phyloP scores from a whole-genome alignment of 37 sponge, comb jelly and placozoan genomes.

The Crambe crambe region DNA sequence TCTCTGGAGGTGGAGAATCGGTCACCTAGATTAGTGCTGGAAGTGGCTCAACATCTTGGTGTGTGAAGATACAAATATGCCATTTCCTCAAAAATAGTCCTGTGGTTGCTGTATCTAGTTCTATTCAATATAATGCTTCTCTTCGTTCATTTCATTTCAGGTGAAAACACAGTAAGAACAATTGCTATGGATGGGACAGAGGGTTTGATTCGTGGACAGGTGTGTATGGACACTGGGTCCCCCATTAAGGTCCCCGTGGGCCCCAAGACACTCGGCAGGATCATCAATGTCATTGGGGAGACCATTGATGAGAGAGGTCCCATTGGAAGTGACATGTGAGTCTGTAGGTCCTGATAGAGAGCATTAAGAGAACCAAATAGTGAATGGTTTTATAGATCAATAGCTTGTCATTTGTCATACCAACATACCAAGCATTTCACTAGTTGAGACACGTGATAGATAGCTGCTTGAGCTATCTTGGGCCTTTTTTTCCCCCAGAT shows the following conservation, averaged over 20 bases:
- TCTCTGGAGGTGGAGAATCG: conserved; percentile 90
- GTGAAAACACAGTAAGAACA: conserved; percentile 96
- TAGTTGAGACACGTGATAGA: too few species aligned
- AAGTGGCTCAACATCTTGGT: conserved; percentile 99
- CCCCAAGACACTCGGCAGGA: conserved; percentile 96
- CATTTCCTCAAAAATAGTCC: too few species aligned
- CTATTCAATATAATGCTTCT: too few species aligned
- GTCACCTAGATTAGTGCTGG: conserved; percentile 80
- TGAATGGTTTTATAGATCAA: background rate
- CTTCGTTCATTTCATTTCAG: conserved; percentile 35
- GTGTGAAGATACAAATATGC: too few species aligned
- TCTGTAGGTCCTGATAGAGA: background rate
- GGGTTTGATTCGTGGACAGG: conserved; percentile 92
- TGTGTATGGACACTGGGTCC: conserved; percentile 78
- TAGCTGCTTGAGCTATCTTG: too few species aligned
- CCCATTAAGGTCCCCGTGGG: conserved; percentile 97
- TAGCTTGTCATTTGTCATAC: too few species aligned
- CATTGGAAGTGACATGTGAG: conserved; percentile 73
- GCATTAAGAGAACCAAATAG: background rate
- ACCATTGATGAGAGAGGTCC: conserved; percentile 99
- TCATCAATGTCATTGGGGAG: conserved; percentile 99
- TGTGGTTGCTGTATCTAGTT: too few species aligned
- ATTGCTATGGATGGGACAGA: conserved; percentile 99
- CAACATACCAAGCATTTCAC: too few species aligned
- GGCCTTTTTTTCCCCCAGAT: too few species aligned